Base-by-base conservation (phyloP, 2,888 invertebrate genomes). In the Drosophila mulleri region DNA sequence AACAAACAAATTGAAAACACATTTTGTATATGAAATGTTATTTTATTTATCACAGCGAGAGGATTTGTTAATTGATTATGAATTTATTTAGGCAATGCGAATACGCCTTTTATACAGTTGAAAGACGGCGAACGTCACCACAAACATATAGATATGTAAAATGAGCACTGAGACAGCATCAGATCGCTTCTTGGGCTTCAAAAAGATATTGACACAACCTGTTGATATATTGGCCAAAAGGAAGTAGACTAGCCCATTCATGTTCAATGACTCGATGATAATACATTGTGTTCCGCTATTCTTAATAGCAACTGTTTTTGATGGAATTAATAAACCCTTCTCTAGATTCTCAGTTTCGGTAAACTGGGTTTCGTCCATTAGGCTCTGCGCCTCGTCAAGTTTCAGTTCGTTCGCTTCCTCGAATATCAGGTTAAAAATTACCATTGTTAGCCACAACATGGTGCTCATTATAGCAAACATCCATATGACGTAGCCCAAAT, bases 221-320 rank as follows among this genome's bases (percentile, higher is more conserved):
- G 98, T 99, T 20, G 96, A 90, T 26, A 98, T 75, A 94, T 99
- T 99, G 4, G 96, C 95, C 37, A 96, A 75, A 53, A 99, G 93
- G 91, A 99, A 99, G 92, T 96, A 97, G 18, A 94, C 90, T 29
- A 98, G 93, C 3, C 97, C 97, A 93, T 97, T 98, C 73, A 94
- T 95, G 93, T 97, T 98, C 54, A 98, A 94, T 20, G 96, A 95
- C 75, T 95, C 94, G 11, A 68, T 67, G 14, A 88, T 81, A 5
- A 82, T 44, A 50, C 65, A 71, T 1, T 58, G 35, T 11, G 41
- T 37, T 12, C 16, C 18, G n/a, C 5, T 47, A 0, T 16, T 35
- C 14, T 18, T 53, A 1, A 14, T 3, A n/a, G 9, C 18, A 18
- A 7, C 18, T 0, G n/a, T 16, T 26, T 12, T 26, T 2, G 18